Evolutionary conservation across 2,113 vertebrate species (phyloP).

Genomic region (Sialia sialis): DNA sequence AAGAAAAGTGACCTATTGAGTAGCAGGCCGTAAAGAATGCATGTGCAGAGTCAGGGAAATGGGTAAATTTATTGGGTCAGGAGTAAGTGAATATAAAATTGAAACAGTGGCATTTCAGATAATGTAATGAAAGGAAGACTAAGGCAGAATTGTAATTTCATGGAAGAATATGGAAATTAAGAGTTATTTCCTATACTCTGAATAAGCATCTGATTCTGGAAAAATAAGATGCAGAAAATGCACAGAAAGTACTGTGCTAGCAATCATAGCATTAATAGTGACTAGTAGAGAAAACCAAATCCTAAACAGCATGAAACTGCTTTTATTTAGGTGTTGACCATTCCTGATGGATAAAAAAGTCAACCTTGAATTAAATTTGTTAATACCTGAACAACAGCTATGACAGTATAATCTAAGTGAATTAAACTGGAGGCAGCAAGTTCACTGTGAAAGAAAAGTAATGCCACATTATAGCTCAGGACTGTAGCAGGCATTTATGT

Average conservation of each 20-base stretch:
- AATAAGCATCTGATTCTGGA: background rate
- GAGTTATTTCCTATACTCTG: background rate
- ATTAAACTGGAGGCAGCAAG: background rate
- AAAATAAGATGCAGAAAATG: background rate
- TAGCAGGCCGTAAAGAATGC: background rate
- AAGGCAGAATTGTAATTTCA: slow-evolving; percentile 4
- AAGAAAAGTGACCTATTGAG: background rate
- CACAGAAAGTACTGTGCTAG: background rate
- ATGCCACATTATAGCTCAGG: background rate
- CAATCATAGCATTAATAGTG: background rate
- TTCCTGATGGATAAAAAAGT: background rate
- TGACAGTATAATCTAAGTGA: background rate
- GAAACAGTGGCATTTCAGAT: background rate
- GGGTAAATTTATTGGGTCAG: background rate
- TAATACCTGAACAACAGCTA: background rate
- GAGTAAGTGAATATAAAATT: background rate
- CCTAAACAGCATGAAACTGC: background rate
- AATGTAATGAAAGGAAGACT: background rate
- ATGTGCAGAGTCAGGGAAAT: background rate
- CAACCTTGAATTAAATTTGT: background rate
- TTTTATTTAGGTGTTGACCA: background rate
- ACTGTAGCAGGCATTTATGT: background rate
- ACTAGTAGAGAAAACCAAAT: background rate
- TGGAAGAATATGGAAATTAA: background rate
- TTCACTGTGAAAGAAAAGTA: background rate